These are phyloP conservation scores for Calosoma granatense DNA, from an alignment of 1,140 invertebrate genomes.

Conservation along the genomic window DNA sequence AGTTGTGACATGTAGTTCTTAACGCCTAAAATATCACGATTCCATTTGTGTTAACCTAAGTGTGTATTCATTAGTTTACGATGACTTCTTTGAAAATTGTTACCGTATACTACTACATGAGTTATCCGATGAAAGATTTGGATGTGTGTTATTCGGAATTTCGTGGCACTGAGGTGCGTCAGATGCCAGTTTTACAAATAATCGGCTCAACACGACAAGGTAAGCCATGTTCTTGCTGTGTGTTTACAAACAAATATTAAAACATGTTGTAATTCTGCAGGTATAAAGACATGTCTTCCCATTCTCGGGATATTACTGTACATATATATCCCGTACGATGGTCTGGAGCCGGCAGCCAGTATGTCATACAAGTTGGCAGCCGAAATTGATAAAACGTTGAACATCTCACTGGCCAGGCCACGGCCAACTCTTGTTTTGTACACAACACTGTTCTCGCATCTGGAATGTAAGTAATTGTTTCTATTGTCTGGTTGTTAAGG, in stretches of 20 bases:
- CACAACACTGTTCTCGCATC: conserved; percentile 76
- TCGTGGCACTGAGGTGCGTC: conserved; percentile 61
- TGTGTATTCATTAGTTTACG: too few relatives aligned
- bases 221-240: conserved; percentile 33
- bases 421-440: conserved; percentile 69
- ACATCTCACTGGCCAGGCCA: conserved; percentile 64
- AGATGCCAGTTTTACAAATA: conserved; percentile 79
- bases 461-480: conserved; percentile 65
- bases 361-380: conserved; percentile 61
- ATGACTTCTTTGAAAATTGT: conserved; percentile 69
- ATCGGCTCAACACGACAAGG: conserved; percentile 76
- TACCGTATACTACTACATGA: conserved; percentile 74
- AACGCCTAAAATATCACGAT: too few relatives aligned
- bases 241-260: conserved; percentile 9
- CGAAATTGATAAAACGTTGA: conserved; percentile 78
- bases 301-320: conserved; percentile 95
- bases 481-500: too few relatives aligned
- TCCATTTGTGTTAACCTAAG: too few relatives aligned
- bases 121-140: conserved; percentile 56
- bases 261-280: conserved; percentile 38
- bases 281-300: conserved; percentile 83
- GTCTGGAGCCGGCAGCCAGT: conserved; percentile 34
- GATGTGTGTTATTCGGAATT: conserved; percentile 81
- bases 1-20: too few relatives aligned
- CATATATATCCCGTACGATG: conserved; percentile 75